A percentile compares a stretch with the other conserved stretches of the same genome.
Evolutionary conservation across 2,888 invertebrate species (phyloP).

Genomic region (Phytoseiulus persimilis): DNA sequence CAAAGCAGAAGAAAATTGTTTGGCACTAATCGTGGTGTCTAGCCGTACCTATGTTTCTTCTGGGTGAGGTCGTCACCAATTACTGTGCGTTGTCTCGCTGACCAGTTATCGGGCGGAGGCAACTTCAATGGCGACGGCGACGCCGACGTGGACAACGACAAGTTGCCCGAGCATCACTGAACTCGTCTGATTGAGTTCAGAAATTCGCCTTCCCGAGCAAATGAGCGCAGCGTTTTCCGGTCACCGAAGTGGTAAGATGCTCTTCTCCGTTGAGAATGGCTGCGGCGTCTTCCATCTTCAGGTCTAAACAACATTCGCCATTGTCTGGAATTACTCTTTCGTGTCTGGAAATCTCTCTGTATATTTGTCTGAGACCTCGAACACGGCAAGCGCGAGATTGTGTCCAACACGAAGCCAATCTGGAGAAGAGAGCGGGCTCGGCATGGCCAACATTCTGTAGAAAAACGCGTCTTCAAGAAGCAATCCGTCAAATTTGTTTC

Average conservation of each 20-base stretch:
- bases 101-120: neutral
- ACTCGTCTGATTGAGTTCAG: neutral
- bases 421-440: neutral
- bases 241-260: too few relatives aligned
- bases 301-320: too few relatives aligned
- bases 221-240: too few relatives aligned
- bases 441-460: neutral
- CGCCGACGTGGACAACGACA: neutral
- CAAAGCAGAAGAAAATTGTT: neutral
- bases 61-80: neutral
- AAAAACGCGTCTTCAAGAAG: neutral
- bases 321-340: too few relatives aligned
- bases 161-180: neutral
- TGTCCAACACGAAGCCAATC: too few relatives aligned
- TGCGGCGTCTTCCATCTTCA: too few relatives aligned
- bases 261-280: too few relatives aligned
- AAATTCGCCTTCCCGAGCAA: too few relatives aligned
- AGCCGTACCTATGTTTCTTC: neutral
- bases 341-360: too few relatives aligned
- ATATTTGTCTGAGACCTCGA: neutral
- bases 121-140: neutral
- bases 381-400: neutral
- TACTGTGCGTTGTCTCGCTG: neutral
- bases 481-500: neutral
- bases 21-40: neutral